Evolutionary conservation across 2,888 invertebrate genomes (phyloP), one percentile per base, ranked within the genome.

Genomic region (Seira sanloemensis): DNA sequence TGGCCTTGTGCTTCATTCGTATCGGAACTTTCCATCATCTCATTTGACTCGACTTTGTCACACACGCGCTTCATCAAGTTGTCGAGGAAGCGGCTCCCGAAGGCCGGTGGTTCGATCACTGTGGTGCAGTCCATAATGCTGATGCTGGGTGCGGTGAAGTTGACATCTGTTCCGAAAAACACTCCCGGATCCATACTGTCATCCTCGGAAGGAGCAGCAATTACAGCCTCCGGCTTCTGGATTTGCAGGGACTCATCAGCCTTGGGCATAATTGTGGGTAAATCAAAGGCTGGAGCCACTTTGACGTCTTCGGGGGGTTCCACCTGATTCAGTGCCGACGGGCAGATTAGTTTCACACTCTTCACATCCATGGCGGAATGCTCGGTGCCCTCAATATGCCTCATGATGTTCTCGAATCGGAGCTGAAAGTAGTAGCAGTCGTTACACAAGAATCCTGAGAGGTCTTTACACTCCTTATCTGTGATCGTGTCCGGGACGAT

Each of bases 361-460:
- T 68, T 82, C 1, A 86, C 86, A 19, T 84, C 84, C 5, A 71
- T 69, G 1, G 68, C 68, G n/a, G 84, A 82, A 65, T 87, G 87
- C 1, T 76, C 67, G 16, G 81, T 76, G n/a, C 76, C 62, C n/a
- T 84, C 84, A 54, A 87, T 73, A 69, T 86, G 87, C 0, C 65
- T 27, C 37, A 77, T 73, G 16, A 87, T 86, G 27, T 65, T 86
- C 25, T 87, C 86, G 19, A 74, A 75, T 16, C 74, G 9, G 1
- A 87, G 69, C 50, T 87, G 87, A 54, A 86, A 86, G 69, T 86
- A 87, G 54, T 73, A 78, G 25, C 87, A 87, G 66, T 87, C 86
- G 24, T 80, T 78, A 37, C 87, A 86, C 18, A 87, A 50, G 50
- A 79, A 87, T 0, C 80, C 84, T 18, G 77, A 80, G 4, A 86